Evolutionary conservation across 1,140 invertebrate species (phyloP), one percentile per base, ranked within the genome.

Genomic region (Linepithema humile): DNA sequence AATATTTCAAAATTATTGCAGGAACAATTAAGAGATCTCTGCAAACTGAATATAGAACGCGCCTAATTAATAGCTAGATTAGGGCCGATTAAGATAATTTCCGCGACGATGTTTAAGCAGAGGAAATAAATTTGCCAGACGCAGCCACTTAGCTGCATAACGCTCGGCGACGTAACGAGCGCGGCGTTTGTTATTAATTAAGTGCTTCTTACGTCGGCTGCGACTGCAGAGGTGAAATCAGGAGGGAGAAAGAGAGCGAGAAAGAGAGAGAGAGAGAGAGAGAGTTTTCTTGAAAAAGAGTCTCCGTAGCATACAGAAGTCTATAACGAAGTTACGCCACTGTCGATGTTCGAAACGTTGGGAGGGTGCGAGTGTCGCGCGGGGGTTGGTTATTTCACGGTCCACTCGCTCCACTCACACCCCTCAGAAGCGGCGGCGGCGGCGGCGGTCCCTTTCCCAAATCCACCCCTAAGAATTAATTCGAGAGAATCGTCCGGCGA

Each of bases 381-480:
- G 90, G 90, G 91, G 90, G 88, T 93, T 93, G 93, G 93, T 94
- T 94, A 94, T 94, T 94, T 94, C 94, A 94, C 93, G 94, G 91
- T 94, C 92, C 93, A 94, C 91, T 94, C 92, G 91, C 43, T 93
- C 90, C 70, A 91, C 93, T 94, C 92, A 92, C 91, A 93, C 93
- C 91, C 92, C 86, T 87, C 67, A 74, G 86, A 90, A 83, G 83
- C 86, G 85, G 88, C 67, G 64, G 67, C 57, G 59, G 59, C 89
- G 80, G 73, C 77, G n/a, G 67, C 83, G 50, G 73, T 57, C 80
- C 86, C 82, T 85, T 85, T 89, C 91, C 91, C 84, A 92, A 93
- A 93, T 93, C 90, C 88, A 90, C 92, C 93, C 92, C 91, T 94
- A 94, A 94, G 93, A 94, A 94, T 94, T 94, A 94, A 94, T 94